Percentiles rank a stretch among this genome's conserved stretches.
phyloP scores from a whole-genome alignment of 2,888 invertebrate species.

The Leptinotarsa juncta region DNA sequence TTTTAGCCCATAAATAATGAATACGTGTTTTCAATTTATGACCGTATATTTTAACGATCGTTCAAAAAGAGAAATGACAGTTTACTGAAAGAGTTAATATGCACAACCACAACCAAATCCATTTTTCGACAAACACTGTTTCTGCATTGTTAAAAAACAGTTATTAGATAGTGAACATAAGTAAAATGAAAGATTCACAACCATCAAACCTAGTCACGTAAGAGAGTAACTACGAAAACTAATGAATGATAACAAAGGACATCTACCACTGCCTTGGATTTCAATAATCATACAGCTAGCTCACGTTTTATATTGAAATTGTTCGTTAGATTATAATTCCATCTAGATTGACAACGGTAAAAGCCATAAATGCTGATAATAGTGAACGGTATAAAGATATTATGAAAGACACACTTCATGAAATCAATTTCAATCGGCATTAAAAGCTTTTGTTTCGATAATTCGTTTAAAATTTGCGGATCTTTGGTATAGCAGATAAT shows the following conservation, averaged over 20 bases:
- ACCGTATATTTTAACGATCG: no score
- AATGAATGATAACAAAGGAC: constrained; percentile 21
- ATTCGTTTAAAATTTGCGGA: not conserved
- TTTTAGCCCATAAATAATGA: no score
- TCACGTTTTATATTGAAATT: constrained; percentile 40
- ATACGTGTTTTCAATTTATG: no score
- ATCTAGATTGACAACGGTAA: constrained; percentile 34
- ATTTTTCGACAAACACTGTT: no score
- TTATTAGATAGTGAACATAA: not conserved
- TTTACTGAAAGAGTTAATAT: no score
- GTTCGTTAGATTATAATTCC: constrained; percentile 35
- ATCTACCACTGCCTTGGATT: constrained; percentile 8
- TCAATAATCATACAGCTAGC: constrained; percentile 23
- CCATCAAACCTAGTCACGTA: not conserved
- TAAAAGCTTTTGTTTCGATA: not conserved
- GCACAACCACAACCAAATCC: no score
- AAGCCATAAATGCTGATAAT: constrained; percentile 34
- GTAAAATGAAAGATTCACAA: not conserved
- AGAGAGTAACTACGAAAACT: constrained; percentile 3
- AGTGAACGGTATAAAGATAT: constrained; percentile 20
- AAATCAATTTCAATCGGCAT: not conserved
- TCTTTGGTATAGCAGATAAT: not conserved
- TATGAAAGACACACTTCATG: constrained; percentile 20
- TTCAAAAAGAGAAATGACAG: no score
- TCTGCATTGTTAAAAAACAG: not conserved